Evolutionary conservation across 1,140 invertebrate species (phyloP).

Genomic region (Drosophila sucinea): DNA sequence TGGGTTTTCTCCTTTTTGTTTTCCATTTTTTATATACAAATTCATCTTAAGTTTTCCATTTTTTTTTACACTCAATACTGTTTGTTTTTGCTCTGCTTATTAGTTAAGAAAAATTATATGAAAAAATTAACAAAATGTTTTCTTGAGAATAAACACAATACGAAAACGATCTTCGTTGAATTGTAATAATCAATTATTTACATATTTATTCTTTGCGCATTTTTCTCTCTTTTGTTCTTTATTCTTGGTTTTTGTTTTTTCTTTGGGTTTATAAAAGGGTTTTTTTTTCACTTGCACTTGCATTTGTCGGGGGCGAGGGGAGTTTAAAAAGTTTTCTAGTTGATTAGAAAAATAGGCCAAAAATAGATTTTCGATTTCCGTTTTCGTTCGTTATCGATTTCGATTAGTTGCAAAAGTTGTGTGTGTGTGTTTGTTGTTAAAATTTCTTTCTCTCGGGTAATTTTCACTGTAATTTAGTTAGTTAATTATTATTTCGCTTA

Average conservation of each 20-base stretch:
- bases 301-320: background rate
- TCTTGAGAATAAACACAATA: background rate
- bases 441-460: slow-evolving; percentile 39
- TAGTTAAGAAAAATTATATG: background rate
- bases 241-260: slow-evolving; percentile 27
- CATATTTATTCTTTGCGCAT: slow-evolving; percentile 32
- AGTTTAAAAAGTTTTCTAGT: slow-evolving; percentile 61
- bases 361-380: slow-evolving; percentile 57
- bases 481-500: background rate
- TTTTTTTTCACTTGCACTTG: slow-evolving; percentile 23
- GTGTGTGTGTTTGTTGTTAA: slow-evolving; percentile 17
- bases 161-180: slow-evolving; percentile 6
- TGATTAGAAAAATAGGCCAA: slow-evolving; percentile 80
- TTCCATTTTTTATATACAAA: slow-evolving; percentile 35
- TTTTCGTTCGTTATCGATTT: slow-evolving; percentile 40
- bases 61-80: slow-evolving; percentile 9
- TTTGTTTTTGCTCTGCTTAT: slow-evolving; percentile 10
- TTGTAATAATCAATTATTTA: slow-evolving; percentile 29
- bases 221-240: slow-evolving; percentile 22
- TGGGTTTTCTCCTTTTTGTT: background rate
- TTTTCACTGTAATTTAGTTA: background rate
- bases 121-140: background rate
- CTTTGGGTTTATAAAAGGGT: slow-evolving; percentile 55
- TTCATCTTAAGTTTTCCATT: slow-evolving; percentile 25
- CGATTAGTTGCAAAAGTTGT: slow-evolving; percentile 19